These are phyloP conservation scores for Parapsyche elsis DNA, from an alignment of 1,140 invertebrate genomes.

Conservation along the genomic window DNA sequence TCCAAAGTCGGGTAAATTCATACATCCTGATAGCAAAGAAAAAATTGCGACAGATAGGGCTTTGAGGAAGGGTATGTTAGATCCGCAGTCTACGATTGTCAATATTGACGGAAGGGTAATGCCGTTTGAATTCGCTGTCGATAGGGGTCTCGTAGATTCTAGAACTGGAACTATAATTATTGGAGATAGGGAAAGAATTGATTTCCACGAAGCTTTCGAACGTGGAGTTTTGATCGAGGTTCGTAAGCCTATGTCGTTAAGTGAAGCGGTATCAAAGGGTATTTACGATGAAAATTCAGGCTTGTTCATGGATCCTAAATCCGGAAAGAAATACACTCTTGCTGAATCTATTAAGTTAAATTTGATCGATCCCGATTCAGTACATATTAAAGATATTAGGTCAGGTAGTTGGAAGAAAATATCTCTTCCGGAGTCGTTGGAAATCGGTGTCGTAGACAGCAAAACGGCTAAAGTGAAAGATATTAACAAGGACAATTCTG, in stretches of 20 bases:
- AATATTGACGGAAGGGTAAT: slow-evolving; percentile 78
- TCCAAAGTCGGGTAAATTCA: slow-evolving; percentile 77
- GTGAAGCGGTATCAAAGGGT: slow-evolving; percentile 85
- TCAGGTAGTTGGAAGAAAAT: slow-evolving; percentile 80
- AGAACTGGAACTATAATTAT: slow-evolving; percentile 76
- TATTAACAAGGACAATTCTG: slow-evolving; percentile 72
- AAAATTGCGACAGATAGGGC: slow-evolving; percentile 80
- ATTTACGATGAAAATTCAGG: slow-evolving; percentile 81
- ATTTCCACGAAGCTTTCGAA: slow-evolving; percentile 89
- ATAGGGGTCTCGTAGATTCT: slow-evolving; percentile 81
- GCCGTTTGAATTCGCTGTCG: slow-evolving; percentile 85
- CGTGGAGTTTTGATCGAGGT: slow-evolving; percentile 84
- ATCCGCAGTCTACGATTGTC: slow-evolving; percentile 82
- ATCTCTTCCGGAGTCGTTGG: slow-evolving; percentile 79
- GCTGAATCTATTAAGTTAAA: slow-evolving; percentile 78
- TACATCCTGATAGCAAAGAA: slow-evolving; percentile 77
- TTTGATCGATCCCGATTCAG: slow-evolving; percentile 84
- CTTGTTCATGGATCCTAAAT: slow-evolving; percentile 83
- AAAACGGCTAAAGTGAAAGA: slow-evolving; percentile 78
- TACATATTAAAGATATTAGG: slow-evolving; percentile 84
- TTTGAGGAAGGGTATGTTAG: slow-evolving; percentile 82
- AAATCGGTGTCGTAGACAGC: slow-evolving; percentile 79
- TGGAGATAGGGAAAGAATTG: slow-evolving; percentile 73
- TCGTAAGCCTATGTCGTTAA: slow-evolving; percentile 82
- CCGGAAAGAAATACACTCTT: slow-evolving; percentile 79